These are phyloP conservation scores for Sebastes glaucus DNA, from an alignment of 2,797 vertebrate species.

Conservation along the genomic window DNA sequence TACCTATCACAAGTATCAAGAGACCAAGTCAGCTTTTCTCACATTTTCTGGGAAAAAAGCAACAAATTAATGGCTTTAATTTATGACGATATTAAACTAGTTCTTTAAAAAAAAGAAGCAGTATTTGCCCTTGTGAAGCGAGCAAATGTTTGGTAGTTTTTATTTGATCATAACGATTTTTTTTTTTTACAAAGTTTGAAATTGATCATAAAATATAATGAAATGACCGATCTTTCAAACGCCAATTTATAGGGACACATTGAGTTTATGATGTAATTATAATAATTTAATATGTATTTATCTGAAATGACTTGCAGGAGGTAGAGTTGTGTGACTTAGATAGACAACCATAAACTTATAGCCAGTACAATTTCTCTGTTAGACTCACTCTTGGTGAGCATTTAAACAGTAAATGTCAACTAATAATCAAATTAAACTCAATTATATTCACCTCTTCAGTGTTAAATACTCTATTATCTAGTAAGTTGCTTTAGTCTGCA, in stretches of 20 bases:
- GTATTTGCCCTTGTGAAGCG: background rate
- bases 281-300: background rate
- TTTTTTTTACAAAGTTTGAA: background rate
- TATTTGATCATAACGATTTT: background rate
- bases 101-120: too few relatives aligned
- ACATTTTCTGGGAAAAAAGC: background rate
- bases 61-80: background rate
- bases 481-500: background rate
- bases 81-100: background rate
- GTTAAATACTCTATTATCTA: background rate
- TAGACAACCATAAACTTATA: background rate
- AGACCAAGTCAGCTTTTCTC: background rate
- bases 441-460: background rate
- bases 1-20: background rate
- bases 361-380: background rate
- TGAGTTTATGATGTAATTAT: constrained; percentile 20
- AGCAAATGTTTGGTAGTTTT: background rate
- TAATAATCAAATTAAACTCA: background rate
- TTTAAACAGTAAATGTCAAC: background rate
- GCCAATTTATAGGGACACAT: background rate
- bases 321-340: background rate
- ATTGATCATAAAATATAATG: background rate
- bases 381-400: background rate
- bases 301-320: background rate
- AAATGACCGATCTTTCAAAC: background rate